Evolutionary conservation across 2,113 vertebrate genomes (phyloP), one percentile per base, ranked within the genome.

Genomic region (Tachysurus fulvidraco): DNA sequence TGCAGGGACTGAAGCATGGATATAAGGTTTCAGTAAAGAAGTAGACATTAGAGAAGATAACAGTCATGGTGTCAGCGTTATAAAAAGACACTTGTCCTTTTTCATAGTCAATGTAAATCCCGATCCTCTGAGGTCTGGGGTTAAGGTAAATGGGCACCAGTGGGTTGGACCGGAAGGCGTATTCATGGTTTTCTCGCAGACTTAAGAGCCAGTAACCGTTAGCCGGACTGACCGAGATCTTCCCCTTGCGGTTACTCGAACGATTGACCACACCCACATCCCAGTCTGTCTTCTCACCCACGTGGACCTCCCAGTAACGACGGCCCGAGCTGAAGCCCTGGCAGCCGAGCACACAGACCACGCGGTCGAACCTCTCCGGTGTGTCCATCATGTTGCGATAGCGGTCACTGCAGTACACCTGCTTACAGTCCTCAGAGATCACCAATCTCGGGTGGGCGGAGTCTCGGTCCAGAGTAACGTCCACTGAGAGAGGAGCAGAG

Each of bases 1-100:
- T 94, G 69, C 95, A 96, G 80, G 95, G 95, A 89, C 95, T 96
- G 83, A 97, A 96, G 86, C 96, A 96, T 0, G 95, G 95, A 87
- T 94, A 91, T 83, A 96, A 91, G 81, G 57, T 88, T 50, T 94
- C 94, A 36, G 91, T 77, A 74, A 97, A 96, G 5, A 44, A 81
- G 84, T 88, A 92, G 4, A 89, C 90, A 69, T 92, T 94, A 0
- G 92, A 93, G 52, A 89, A 92, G 19, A 96, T 93, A 62, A 92
- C 90, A 6, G 78, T 28, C 16, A 77, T 93, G 81, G 89, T 90
- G 19, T 93, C 93, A 44, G 89, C 85, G 3, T 94, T 92, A 88
- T 92, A 93, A 88, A 95, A 95, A 0, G 94, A 96, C 85, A 96
- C 81, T 60, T 91, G 74, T 3, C 92, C 93, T 62, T 92, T 93